Percentiles rank a stretch among this genome's conserved stretches.
These are phyloP conservation scores for Caenorhabditis sp. DNA, from an alignment of 2,888 invertebrate species.

Conservation along the genomic window DNA sequence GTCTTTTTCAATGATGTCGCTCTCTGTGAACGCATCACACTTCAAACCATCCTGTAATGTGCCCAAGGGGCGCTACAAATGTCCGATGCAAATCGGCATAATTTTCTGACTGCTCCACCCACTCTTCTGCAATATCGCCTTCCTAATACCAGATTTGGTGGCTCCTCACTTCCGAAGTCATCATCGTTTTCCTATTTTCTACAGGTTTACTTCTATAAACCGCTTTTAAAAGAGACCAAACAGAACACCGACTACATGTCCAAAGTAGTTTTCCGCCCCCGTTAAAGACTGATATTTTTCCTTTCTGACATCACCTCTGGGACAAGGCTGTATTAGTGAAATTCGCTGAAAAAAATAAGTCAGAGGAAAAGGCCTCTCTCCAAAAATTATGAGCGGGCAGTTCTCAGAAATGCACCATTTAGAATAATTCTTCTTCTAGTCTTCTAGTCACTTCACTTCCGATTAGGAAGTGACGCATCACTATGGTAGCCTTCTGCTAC, in stretches of 20 bases:
- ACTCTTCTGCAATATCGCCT: not conserved
- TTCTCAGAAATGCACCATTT: slow-evolving; percentile 5
- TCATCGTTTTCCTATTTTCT: not conserved
- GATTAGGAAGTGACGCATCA: slow-evolving; percentile 41
- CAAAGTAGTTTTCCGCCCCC: no score
- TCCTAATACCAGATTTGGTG: slow-evolving; percentile 5
- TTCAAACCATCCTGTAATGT: not conserved
- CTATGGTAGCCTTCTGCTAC: not conserved
- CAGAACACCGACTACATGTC: not conserved
- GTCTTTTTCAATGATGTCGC: slow-evolving; percentile 1
- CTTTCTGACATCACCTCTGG: not conserved
- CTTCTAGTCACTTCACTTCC: slow-evolving; percentile 8
- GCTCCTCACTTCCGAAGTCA: not conserved
- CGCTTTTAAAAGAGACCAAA: slow-evolving; percentile 3
- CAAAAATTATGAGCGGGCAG: slow-evolving; percentile 12
- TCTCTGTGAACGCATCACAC: not conserved
- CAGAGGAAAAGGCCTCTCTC: no score
- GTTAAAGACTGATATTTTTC: no score
- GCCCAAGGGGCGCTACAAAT: not conserved
- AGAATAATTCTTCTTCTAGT: slow-evolving; percentile 2
- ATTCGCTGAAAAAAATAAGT: no score
- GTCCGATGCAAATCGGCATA: not conserved
- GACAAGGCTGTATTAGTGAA: not conserved
- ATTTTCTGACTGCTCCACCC: not conserved
- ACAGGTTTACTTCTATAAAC: slow-evolving; percentile 15